Base-by-base conservation (phyloP, 1,140 invertebrate species). In the Caenorhabditis latens region DNA sequence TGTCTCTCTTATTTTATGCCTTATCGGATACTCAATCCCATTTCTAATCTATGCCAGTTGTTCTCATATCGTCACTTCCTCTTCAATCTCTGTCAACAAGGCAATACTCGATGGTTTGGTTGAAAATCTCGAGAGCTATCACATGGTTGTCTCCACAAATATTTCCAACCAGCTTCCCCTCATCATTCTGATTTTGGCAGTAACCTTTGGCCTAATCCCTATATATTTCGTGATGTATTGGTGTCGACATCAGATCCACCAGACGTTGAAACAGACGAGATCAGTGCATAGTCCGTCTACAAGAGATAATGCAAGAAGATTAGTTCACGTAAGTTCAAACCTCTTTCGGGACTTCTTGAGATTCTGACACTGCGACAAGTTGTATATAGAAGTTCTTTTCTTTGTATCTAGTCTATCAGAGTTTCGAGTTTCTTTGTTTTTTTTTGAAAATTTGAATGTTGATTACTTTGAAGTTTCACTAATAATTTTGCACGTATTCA, bases 141-240 rank as follows among this genome's bases (percentile, higher is more conserved):
- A 50, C 46, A 50, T 79, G 71, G 71, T 79, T 5, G 19, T 79
- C 46, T 50, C 71, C n/a, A 79, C 71, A n/a, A 50, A 79, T 32
- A 79, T 79, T 24, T 24, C 46, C n/a, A 79, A 79, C 14, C 71
- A 79, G 43, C 6, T 24, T 24, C 46, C 71, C 11, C 43, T 79
- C 14, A 79, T 79, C 13, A 79, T 79, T 50, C 71, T 79, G 46
- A 13, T 21, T 9, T 11, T 79, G 9, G 43, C 71, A 1, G 71
- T 79, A n/a, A 79, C 71, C 19, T 21, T 48, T 48, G 71, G 71
- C 8, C n/a, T 79, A 19, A 50, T 79, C 2, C 71, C 71, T 13
- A 79, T 79, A 0, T 79, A 79, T 79, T 50, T 79, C 24, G 71
- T 79, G 5, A 79, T 79, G 71, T 79, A 79, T 79, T 79, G 71